Evolutionary conservation across 2,113 vertebrate species (phyloP).

Genomic region (Pseudonaja textilis): DNA sequence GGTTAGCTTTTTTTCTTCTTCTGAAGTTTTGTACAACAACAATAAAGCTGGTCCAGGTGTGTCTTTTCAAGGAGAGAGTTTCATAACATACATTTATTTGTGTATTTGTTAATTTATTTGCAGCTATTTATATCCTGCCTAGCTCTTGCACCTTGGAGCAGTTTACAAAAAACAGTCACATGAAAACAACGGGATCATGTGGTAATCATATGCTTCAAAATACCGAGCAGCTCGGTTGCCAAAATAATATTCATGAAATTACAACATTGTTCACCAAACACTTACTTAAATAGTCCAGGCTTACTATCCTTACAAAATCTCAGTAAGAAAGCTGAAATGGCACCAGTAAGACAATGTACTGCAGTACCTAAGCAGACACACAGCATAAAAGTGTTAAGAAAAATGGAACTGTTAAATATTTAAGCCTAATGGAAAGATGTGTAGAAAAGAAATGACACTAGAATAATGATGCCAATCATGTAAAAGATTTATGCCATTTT

Average conservation of each 20-base stretch:
- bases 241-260: not conserved
- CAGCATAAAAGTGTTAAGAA: not conserved
- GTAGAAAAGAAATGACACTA: not conserved
- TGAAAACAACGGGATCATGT: not conserved
- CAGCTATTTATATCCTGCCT: not conserved
- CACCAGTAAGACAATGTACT: not conserved
- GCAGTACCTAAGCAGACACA: not conserved
- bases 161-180: not conserved
- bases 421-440: not conserved
- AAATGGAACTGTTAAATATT: not conserved
- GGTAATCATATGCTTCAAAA: not conserved
- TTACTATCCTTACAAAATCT: not conserved
- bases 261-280: not conserved
- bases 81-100: not conserved
- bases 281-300: not conserved
- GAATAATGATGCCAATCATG: not conserved
- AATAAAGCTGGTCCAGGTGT: not conserved
- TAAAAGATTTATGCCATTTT: conserved; percentile 8
- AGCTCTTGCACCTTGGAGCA: not conserved
- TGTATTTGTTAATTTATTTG: not conserved
- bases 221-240: not conserved
- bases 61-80: not conserved
- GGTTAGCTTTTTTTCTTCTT: not conserved
- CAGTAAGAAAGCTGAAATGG: not conserved
- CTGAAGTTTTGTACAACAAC: not conserved